Percentiles rank a stretch among this genome's conserved stretches.
Evolutionary conservation across 2,888 invertebrate species (phyloP).

Genomic region (Scelioninae gen. 1): DNA sequence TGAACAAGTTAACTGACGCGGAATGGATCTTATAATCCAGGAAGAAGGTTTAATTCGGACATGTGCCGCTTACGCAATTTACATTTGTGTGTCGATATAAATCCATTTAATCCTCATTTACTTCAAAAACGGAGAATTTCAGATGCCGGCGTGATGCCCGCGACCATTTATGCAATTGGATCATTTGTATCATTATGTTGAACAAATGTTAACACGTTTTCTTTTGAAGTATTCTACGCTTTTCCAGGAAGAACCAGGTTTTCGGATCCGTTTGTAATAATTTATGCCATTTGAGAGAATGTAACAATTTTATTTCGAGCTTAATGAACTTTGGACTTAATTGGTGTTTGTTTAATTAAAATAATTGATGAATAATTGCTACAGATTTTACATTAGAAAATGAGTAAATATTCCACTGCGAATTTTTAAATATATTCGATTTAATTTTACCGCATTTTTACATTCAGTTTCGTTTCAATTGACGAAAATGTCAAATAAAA

Average conservation of each 20-base stretch:
- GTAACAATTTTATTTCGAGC: constrained; percentile 27
- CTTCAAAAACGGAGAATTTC: constrained; percentile 70
- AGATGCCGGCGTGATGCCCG: constrained; percentile 18
- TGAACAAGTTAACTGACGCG: constrained; percentile 33
- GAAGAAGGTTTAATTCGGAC: constrained; percentile 74
- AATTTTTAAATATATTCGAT: neutral
- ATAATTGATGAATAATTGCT: no score
- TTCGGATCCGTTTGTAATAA: constrained; percentile 50
- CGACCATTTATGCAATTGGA: constrained; percentile 57
- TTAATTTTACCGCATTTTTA: no score
- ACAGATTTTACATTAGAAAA: no score
- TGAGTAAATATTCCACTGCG: no score
- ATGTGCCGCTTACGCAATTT: constrained; percentile 74
- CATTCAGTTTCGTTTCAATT: no score
- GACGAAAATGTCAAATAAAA: neutral
- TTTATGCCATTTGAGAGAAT: constrained; percentile 42
- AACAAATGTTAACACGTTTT: constrained; percentile 67
- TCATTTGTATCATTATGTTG: constrained; percentile 64
- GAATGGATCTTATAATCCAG: constrained; percentile 61
- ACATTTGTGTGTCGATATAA: constrained; percentile 76
- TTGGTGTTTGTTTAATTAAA: no score
- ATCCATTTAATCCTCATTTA: constrained; percentile 76
- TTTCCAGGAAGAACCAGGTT: constrained; percentile 33
- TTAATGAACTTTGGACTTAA: constrained; percentile 15
- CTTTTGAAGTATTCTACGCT: constrained; percentile 53